Base-by-base conservation (phyloP, 2,797 vertebrate species). In the Coreius guichenoti region DNA sequence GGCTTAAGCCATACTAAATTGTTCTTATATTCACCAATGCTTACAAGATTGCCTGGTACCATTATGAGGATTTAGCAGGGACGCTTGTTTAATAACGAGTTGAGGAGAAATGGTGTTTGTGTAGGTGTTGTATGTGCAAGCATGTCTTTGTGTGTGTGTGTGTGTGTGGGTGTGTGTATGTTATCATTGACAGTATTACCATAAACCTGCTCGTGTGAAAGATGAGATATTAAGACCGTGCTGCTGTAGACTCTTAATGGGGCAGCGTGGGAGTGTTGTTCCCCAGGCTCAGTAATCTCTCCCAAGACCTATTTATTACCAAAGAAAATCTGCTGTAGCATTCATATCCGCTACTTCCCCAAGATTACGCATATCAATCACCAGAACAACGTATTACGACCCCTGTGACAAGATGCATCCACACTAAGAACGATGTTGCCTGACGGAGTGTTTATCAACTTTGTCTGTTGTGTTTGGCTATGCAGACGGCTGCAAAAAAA, bases 1-100 rank as follows among this genome's bases (percentile, higher is more conserved):
- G 90, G 92, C 91, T 93, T 82, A 88, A 91, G 73, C 86, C 61
- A 82, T 82, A 56, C 68, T 68, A 80, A 89, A 91, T 90, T 87
- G 72, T 88, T 89, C 90, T 91, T 88, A 86, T 90, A 87, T 89
- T 89, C 87, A 88, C 33, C 84, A 78, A 79, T 88, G 84, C 87
- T 88, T 88, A 90, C 88, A 84, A 87, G 86, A 89, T 83, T 83
- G 81, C 84, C 84, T 80, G 86, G 88, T 90, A 88, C 83, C 87
- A 90, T 87, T 89, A 87, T 86, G 91, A 86, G 86, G 90, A 88
- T 91, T 91, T 90, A 84, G 82, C 83, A 36, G 80, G 49, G 80
- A 82, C 70, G 79, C 81, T 87, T 85, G 84, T 78, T 87, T 75
- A 86, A 89, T 89, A 88, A 90, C 82, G 87, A 90, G 72, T 76